These are phyloP conservation scores for Neoitamus cyanurus DNA, from an alignment of 2,888 invertebrate genomes.

Conservation along the genomic window DNA sequence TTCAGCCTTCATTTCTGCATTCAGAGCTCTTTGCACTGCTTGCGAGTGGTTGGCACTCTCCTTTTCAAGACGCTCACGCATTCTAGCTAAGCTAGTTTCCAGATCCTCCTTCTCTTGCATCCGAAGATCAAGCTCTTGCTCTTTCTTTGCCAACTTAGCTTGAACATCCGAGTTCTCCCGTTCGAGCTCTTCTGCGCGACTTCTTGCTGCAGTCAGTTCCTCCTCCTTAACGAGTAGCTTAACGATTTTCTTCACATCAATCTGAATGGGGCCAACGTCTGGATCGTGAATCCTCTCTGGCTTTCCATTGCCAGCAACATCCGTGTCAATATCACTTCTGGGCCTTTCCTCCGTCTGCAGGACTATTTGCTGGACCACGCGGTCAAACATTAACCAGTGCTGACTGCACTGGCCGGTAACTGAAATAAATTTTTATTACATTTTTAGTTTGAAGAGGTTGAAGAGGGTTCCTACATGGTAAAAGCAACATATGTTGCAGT, in stretches of 20 bases:
- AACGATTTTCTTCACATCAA: constrained; percentile 91
- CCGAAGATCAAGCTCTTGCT: constrained; percentile 90
- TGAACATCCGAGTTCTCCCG: constrained; percentile 89
- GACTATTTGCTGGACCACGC: constrained; percentile 93
- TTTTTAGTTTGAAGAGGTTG: not conserved
- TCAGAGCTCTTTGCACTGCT: constrained; percentile 78
- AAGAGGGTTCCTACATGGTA: constrained; percentile 74
- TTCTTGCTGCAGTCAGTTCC: constrained; percentile 86
- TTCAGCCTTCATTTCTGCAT: constrained; percentile 70
- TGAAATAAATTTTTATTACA: constrained; percentile 59
- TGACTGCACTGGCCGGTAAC: constrained; percentile 89
- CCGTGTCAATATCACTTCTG: constrained; percentile 63
- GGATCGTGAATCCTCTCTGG: constrained; percentile 73
- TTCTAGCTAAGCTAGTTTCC: constrained; percentile 81
- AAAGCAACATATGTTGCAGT: constrained; percentile 85
- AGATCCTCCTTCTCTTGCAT: constrained; percentile 93
- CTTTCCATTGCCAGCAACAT: constrained; percentile 57
- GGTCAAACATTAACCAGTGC: constrained; percentile 94
- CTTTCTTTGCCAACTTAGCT: constrained; percentile 88
- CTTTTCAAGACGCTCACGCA: constrained; percentile 89
- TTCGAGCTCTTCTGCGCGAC: constrained; percentile 88
- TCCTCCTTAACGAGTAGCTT: constrained; percentile 93
- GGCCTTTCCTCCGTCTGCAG: constrained; percentile 76
- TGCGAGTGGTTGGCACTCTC: constrained; percentile 90
- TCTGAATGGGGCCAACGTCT: constrained; percentile 85